phyloP scores from a whole-genome alignment of 1,140 invertebrate genomes.

The Cyclargus thomasi region DNA sequence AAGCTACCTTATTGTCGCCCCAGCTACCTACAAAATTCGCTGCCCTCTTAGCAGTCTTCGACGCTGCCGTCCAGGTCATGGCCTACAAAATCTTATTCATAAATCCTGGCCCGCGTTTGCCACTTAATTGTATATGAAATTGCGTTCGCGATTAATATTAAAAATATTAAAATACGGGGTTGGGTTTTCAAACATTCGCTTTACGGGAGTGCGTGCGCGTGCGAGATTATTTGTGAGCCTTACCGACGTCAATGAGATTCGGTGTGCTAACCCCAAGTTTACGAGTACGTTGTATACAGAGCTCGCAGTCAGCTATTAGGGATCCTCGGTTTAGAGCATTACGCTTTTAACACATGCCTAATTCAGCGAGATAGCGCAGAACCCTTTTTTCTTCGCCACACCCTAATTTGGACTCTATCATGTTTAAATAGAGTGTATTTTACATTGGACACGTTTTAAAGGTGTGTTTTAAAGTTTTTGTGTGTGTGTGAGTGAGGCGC shows the following conservation, averaged over 20 bases:
- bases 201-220: too few species aligned
- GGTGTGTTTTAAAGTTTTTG: slow-evolving; percentile 52
- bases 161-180: too few species aligned
- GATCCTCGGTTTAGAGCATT: slow-evolving; percentile 52
- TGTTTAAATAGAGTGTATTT: slow-evolving; percentile 31
- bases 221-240: not conserved
- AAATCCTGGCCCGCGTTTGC: too few species aligned
- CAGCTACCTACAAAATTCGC: too few species aligned
- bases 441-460: slow-evolving; percentile 25
- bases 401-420: slow-evolving; percentile 26
- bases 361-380: slow-evolving; percentile 43
- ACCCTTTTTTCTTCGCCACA: slow-evolving; percentile 27
- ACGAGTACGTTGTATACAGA: slow-evolving; percentile 10
- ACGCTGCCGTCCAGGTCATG: too few species aligned
- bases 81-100: too few species aligned
- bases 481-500: slow-evolving; percentile 52
- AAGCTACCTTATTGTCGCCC: too few species aligned
- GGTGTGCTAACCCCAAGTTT: not conserved
- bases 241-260: not conserved
- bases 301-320: slow-evolving; percentile 26
- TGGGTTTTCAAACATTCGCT: too few species aligned
- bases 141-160: too few species aligned
- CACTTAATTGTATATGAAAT: too few species aligned
- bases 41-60: too few species aligned
- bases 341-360: slow-evolving; percentile 69